These are phyloP conservation scores for Amazonetta brasiliensis DNA, from an alignment of 2,797 vertebrate genomes.

Conservation along the genomic window DNA sequence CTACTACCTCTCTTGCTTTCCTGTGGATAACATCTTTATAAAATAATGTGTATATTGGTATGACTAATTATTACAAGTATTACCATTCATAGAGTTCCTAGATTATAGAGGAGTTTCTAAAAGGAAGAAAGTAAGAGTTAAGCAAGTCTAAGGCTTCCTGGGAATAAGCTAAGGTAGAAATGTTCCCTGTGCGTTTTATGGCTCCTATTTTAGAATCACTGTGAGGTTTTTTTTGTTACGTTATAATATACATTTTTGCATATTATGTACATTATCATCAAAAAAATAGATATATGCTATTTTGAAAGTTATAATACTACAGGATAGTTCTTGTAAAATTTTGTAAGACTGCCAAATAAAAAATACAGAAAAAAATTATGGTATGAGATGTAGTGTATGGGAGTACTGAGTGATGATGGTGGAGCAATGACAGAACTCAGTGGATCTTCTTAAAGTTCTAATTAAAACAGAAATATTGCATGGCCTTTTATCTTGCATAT, in stretches of 20 bases:
- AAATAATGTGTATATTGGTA: neutral
- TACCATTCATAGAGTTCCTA: neutral
- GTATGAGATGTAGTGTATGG: conserved; percentile 16
- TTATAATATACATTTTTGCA: neutral
- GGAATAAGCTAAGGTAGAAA: neutral
- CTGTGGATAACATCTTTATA: neutral
- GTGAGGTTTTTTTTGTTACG: neutral
- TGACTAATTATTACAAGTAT: neutral
- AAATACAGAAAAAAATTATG: neutral
- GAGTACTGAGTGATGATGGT: conserved; percentile 25
- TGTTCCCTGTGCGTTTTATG: neutral
- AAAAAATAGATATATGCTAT: neutral
- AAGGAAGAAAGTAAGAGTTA: neutral
- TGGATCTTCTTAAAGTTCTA: conserved; percentile 39
- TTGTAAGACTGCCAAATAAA: neutral
- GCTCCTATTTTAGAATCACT: neutral
- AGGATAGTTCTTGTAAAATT: neutral
- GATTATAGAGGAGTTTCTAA: neutral
- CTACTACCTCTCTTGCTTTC: conserved; percentile 14
- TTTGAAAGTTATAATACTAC: neutral
- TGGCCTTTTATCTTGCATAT: conserved; percentile 16
- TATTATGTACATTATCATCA: neutral
- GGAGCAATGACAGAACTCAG: conserved; percentile 48
- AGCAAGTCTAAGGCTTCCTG: neutral
- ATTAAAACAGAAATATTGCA: conserved; percentile 57